Conservation (phyloP, 2,888 invertebrate genomes). For the Diaphora mendica region DNA sequence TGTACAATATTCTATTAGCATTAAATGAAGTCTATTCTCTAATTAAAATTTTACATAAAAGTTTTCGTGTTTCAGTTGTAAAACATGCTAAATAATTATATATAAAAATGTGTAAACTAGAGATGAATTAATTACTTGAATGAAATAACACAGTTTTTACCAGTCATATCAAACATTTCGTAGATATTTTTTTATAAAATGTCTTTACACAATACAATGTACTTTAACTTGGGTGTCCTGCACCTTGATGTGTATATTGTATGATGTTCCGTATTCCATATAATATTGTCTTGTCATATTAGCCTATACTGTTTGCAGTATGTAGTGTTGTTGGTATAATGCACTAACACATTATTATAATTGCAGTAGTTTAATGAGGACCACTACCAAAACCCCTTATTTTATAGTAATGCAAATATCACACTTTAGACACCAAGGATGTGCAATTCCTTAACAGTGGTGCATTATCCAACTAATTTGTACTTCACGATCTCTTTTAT, state of each 20-base stretch:
- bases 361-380: slow-evolving; percentile 1
- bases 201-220: background rate
- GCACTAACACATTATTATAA: slow-evolving; percentile 6
- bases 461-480: slow-evolving; percentile 34
- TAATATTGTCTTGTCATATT: slow-evolving; percentile 6
- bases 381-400: background rate
- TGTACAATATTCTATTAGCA: background rate
- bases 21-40: background rate
- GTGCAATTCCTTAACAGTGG: slow-evolving; percentile 22
- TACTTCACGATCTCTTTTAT: slow-evolving; percentile 39
- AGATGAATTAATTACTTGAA: background rate
- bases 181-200: background rate
- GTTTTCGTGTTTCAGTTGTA: background rate
- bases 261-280: background rate
- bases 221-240: background rate
- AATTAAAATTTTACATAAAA: background rate
- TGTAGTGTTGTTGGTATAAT: slow-evolving; percentile 1
- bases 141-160: background rate
- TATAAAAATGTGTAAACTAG: background rate
- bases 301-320: slow-evolving; percentile 9
- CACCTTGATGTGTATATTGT: background rate
- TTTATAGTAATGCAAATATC: background rate
- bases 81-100: background rate
- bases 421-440: background rate
- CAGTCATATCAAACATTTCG: background rate